These are phyloP conservation scores for Salvelinus alpinus DNA, from an alignment of 2,113 vertebrate species.

Conservation along the genomic window DNA sequence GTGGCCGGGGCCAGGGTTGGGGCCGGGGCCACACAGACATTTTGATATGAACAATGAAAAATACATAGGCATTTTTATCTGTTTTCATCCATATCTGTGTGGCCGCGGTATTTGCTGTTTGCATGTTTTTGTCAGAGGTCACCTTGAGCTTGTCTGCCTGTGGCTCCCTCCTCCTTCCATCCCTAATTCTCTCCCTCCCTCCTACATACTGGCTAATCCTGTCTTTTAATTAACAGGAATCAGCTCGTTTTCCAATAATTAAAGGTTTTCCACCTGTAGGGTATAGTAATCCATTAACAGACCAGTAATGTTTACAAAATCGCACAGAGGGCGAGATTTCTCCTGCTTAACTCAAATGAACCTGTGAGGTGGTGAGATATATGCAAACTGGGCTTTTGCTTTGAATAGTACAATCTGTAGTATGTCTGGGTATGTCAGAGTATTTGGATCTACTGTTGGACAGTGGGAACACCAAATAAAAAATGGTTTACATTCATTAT, in stretches of 20 bases:
- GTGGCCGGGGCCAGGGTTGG: too few relatives aligned
- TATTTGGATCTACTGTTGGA: too few relatives aligned
- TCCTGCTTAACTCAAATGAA: background rate
- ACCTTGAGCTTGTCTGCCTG: background rate
- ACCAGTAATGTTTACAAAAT: constrained; percentile 31
- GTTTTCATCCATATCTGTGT: too few relatives aligned
- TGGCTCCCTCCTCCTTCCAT: background rate
- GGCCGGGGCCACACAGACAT: too few relatives aligned
- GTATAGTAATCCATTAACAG: constrained; percentile 23
- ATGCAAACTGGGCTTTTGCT: background rate
- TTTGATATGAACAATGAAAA: too few relatives aligned
- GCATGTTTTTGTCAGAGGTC: background rate
- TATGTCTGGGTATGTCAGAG: too few relatives aligned
- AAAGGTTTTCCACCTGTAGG: background rate
- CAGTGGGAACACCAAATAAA: too few relatives aligned
- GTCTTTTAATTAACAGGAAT: constrained; percentile 1
- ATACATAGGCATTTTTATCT: too few relatives aligned
- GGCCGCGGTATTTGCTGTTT: background rate
- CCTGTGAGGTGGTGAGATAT: background rate
- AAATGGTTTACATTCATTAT: too few relatives aligned
- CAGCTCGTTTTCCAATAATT: constrained; percentile 21
- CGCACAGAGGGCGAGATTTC: background rate
- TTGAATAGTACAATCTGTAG: background rate
- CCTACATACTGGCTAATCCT: background rate
- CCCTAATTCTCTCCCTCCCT: background rate